phyloP scores from a whole-genome alignment of 2,797 vertebrate genomes.

The Poecile montanus region DNA sequence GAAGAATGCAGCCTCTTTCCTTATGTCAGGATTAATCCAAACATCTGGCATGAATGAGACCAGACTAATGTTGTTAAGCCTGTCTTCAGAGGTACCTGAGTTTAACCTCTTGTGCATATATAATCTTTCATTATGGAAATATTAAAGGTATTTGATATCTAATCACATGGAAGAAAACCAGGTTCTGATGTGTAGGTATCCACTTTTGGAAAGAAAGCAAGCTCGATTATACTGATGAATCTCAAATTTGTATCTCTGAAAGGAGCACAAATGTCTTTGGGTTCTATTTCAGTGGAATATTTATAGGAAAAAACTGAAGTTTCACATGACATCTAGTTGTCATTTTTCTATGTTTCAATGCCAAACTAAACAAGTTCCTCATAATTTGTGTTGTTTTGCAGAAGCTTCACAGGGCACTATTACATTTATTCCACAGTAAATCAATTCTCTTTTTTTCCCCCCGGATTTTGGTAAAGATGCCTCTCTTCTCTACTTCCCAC shows the following conservation, averaged over 20 bases:
- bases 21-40: background rate
- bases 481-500: background rate
- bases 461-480: background rate
- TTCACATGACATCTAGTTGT: background rate
- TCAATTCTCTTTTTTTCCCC: rapidly evolving
- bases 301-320: background rate
- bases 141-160: background rate
- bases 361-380: background rate
- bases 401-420: background rate
- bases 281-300: background rate
- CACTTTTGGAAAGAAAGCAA: background rate
- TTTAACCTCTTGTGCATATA: background rate
- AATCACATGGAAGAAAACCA: background rate
- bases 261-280: background rate
- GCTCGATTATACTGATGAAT: background rate
- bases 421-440: background rate
- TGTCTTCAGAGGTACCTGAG: background rate
- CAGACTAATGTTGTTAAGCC: background rate
- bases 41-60: background rate
- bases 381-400: background rate
- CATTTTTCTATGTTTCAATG: background rate
- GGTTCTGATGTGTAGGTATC: background rate
- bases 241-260: background rate
- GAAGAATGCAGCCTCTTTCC: background rate
- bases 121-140: background rate